Percentiles rank a stretch among this genome's conserved stretches.
phyloP scores from a whole-genome alignment of 1,140 invertebrate species.

The Lerema accius region DNA sequence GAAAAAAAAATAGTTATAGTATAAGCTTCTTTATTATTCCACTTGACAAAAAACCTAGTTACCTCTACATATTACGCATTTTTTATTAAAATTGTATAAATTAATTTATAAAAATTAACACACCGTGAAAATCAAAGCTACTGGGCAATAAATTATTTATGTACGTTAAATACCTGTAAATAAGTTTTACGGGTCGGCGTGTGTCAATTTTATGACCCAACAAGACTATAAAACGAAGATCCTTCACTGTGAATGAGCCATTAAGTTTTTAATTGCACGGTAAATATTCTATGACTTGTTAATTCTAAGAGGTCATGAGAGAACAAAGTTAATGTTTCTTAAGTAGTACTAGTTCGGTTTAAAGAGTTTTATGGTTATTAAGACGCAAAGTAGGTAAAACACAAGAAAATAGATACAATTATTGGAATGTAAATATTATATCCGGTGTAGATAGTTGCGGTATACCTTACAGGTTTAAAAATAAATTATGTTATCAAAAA shows the following conservation, averaged over 20 bases:
- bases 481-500: too few species aligned
- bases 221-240: slow-evolving; percentile 55
- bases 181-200: slow-evolving; percentile 53
- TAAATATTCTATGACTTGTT: slow-evolving; percentile 39
- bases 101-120: slow-evolving; percentile 4
- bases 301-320: not conserved
- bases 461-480: too few species aligned
- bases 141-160: not conserved
- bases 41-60: too few species aligned
- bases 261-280: slow-evolving; percentile 55
- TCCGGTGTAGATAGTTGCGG: too few species aligned
- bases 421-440: too few species aligned
- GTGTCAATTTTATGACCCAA: slow-evolving; percentile 66
- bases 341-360: not conserved
- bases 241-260: slow-evolving; percentile 39
- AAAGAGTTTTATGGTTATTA: too few species aligned
- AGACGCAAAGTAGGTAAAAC: too few species aligned
- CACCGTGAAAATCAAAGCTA: slow-evolving; percentile 10
- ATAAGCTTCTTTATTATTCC: too few species aligned
- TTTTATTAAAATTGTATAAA: not conserved
- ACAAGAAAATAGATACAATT: too few species aligned
- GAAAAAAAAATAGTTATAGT: too few species aligned
- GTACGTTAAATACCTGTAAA: slow-evolving; percentile 24
- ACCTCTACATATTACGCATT: not conserved
- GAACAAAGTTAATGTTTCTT: not conserved